These are phyloP conservation scores for Apistogramma diplotaenia DNA, from an alignment of 2,113 vertebrate genomes.

Conservation along the genomic window DNA sequence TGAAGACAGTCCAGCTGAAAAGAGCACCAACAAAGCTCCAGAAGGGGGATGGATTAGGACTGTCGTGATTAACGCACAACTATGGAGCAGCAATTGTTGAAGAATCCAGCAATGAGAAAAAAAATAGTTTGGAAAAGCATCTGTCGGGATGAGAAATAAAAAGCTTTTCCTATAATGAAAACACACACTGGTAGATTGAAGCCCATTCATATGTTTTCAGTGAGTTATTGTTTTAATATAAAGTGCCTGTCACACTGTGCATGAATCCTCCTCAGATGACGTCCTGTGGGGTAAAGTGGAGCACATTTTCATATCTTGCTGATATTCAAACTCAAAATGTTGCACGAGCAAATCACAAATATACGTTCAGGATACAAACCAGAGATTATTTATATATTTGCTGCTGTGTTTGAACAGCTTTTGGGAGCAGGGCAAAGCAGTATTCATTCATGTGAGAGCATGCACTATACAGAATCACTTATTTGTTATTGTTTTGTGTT, in stretches of 20 bases:
- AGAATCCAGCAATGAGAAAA: slow-evolving; percentile 10
- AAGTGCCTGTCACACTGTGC: background rate
- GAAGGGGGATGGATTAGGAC: slow-evolving; percentile 47
- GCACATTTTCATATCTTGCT: background rate
- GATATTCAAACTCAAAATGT: background rate
- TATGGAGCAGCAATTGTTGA: background rate
- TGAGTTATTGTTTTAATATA: background rate
- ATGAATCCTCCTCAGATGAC: accelerated
- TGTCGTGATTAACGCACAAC: slow-evolving; percentile 38
- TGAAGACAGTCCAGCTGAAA: background rate
- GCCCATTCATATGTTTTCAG: background rate
- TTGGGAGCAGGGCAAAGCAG: accelerated
- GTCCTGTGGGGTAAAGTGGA: background rate
- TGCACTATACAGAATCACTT: accelerated
- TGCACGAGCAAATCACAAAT: background rate
- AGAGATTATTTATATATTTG: background rate
- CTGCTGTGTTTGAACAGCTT: background rate
- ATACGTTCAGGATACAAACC: background rate
- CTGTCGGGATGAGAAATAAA: background rate
- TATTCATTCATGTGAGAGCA: accelerated
- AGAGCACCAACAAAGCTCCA: slow-evolving; percentile 9
- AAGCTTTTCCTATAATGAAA: background rate
- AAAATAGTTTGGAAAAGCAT: background rate
- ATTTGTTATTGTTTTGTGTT: background rate
- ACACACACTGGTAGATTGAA: background rate